Percentiles rank a stretch among this genome's conserved stretches.
Evolutionary conservation across 2,797 vertebrate genomes (phyloP).

Genomic region (Pelodytes ibericus): DNA sequence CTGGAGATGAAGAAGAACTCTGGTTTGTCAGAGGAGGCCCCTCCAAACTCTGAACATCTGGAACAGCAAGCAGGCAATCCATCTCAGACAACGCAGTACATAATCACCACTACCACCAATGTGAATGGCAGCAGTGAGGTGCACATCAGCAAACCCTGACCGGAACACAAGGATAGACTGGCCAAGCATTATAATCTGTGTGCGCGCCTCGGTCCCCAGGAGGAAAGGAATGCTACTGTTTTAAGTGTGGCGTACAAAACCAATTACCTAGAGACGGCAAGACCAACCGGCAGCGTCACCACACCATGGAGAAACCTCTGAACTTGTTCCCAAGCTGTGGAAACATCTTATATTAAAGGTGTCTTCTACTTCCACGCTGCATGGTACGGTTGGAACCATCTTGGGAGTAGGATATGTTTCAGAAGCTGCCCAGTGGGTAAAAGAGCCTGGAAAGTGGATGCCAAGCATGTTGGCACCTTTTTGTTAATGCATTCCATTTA

Average conservation of each 20-base stretch:
- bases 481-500: too few species aligned
- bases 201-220: background rate
- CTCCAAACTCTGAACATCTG: slow-evolving; percentile 76
- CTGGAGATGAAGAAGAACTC: slow-evolving; percentile 82
- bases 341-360: too few species aligned
- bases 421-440: background rate
- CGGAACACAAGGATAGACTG: background rate
- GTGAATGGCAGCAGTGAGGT: slow-evolving; percentile 82
- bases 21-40: slow-evolving; percentile 65
- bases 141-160: slow-evolving; percentile 89
- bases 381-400: background rate
- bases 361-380: background rate
- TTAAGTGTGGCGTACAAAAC: too few species aligned
- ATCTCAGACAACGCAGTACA: slow-evolving; percentile 88
- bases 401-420: background rate
- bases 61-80: slow-evolving; percentile 78
- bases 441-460: background rate
- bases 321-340: too few species aligned
- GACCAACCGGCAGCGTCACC: too few species aligned
- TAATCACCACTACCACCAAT: slow-evolving; percentile 91
- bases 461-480: background rate
- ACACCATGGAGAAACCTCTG: too few species aligned
- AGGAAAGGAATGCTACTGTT: too few species aligned
- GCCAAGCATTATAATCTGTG: background rate
- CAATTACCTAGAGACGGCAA: too few species aligned